Conservation (phyloP, 2,888 invertebrate genomes). For the Drosophila paranaensis region DNA sequence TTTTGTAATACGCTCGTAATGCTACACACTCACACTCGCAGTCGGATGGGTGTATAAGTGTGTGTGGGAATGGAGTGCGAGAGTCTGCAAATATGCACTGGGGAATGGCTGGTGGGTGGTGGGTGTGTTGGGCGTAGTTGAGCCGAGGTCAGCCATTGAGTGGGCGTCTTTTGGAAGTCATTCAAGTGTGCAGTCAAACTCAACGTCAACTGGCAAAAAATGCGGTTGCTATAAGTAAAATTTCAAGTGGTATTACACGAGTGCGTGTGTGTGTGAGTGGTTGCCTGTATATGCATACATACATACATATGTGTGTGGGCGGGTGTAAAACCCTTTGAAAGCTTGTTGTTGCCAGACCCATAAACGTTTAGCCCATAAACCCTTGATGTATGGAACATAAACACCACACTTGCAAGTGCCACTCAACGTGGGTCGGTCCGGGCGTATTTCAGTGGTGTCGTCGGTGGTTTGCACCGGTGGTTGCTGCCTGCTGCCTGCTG, state of each 20-base stretch:
- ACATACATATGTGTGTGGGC: conserved; percentile 7
- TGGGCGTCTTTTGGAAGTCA: conserved; percentile 72
- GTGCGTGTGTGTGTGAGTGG: conserved; percentile 5
- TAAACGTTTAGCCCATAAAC: conserved; percentile 81
- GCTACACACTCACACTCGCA: conserved; percentile 25
- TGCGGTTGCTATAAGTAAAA: conserved; percentile 73
- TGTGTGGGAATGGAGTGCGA: conserved; percentile 2
- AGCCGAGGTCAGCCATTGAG: conserved; percentile 64
- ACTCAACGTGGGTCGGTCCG: conserved; percentile 43
- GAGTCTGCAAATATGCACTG: conserved; percentile 12
- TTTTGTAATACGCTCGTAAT: conserved; percentile 75
- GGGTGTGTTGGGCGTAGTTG: conserved; percentile 8
- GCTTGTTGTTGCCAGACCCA: conserved; percentile 80
- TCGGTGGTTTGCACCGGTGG: conserved; percentile 52
- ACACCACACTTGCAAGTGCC: conserved; percentile 77
- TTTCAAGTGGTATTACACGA: conserved; percentile 57
- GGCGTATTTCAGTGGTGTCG: conserved; percentile 42
- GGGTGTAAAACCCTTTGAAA: conserved; percentile 70
- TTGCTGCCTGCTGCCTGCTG: conserved; percentile 31
- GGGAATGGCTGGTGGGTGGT: background rate
- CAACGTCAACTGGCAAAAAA: conserved; percentile 56
- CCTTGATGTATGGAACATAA: conserved; percentile 79
- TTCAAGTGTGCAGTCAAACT: conserved; percentile 67
- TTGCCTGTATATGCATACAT: background rate
- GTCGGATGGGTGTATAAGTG: background rate